Base-by-base conservation (phyloP, 2,888 invertebrate species). In the Amphipyra tragopoginis region DNA sequence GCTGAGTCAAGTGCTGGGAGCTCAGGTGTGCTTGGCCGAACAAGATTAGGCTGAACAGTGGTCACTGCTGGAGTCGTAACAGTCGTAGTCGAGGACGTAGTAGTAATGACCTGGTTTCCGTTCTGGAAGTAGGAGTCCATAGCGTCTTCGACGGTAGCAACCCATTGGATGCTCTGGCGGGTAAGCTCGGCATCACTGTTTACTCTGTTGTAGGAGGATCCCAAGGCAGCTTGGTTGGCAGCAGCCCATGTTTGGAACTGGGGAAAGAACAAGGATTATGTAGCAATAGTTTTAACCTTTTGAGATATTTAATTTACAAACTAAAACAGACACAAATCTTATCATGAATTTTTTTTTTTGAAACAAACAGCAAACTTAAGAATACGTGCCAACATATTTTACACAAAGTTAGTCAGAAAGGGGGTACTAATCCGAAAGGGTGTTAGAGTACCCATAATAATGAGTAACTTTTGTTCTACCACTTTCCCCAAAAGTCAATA, bases 191-290 rank as follows among this genome's bases (percentile, higher is more conserved):
- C 88, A 0, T 76, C 82, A 1, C 65, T 69, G 50, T 73, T 72
- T 0, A 92, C 82, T 0, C 45, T 5, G 5, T 65, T 34, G 59
- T 81, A 89, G 2, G 71, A 52, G 4, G 36, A 13, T 1, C 85
- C 87, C n/a, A 93, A 72, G 0, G 5, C 36, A 0, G 40, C 72
- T 44, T 79, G 78, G 51, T 78, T 86, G 0, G 47, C 7, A 2
- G 64, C 80, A 0, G 84, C 90, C 94, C 94, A 94, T 3, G 42
- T 33, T 82, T 85, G 82, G 84, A 90, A 93, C 94, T 94, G 84
- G 8, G 7, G 11, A 11, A 73, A 78, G 58, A 51, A 72, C 45
- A 21, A 29, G 44, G 15, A 33, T 9, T 42, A n/a, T 54, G 13
- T 13, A 39, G 21, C 10, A n/a, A n/a, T 29, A 9, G 0, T n/a